phyloP scores from a whole-genome alignment of 1,140 invertebrate species.

The Saccostrea glomerata region DNA sequence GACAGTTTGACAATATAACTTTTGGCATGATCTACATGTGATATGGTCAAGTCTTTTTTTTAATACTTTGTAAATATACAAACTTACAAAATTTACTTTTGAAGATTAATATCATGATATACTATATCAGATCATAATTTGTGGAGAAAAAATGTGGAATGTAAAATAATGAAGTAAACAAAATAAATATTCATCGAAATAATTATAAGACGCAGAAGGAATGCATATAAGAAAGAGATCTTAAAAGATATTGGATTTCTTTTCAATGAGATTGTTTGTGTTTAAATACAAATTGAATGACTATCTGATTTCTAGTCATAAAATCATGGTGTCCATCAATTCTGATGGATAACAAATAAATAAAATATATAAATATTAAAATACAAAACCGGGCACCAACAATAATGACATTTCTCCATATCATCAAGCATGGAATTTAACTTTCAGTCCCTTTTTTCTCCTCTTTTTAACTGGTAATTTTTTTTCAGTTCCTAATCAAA shows the following conservation, averaged over 20 bases:
- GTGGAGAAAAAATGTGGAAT: not conserved
- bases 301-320: not conserved
- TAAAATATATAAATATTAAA: constrained; percentile 17
- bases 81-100: constrained; percentile 6
- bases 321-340: not conserved
- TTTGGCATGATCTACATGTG: constrained; percentile 22
- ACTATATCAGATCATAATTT: not conserved
- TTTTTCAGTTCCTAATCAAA: not conserved
- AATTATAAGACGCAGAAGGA: not conserved
- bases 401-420: not conserved
- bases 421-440: not conserved
- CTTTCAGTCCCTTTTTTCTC: not conserved
- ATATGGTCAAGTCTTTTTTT: constrained; percentile 11
- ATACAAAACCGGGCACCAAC: constrained; percentile 8
- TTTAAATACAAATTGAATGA: not conserved
- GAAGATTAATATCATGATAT: not conserved
- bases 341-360: constrained; percentile 37
- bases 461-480: not conserved
- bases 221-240: constrained; percentile 10
- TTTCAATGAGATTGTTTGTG: constrained; percentile 1
- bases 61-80: not conserved
- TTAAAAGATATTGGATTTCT: not conserved
- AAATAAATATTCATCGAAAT: not conserved
- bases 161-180: constrained; percentile 1
- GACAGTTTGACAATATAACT: constrained; percentile 19